Percentiles rank a stretch among this genome's conserved stretches.
Conservation (phyloP, 2,888 invertebrate species). For the Agonum fuliginosum region DNA sequence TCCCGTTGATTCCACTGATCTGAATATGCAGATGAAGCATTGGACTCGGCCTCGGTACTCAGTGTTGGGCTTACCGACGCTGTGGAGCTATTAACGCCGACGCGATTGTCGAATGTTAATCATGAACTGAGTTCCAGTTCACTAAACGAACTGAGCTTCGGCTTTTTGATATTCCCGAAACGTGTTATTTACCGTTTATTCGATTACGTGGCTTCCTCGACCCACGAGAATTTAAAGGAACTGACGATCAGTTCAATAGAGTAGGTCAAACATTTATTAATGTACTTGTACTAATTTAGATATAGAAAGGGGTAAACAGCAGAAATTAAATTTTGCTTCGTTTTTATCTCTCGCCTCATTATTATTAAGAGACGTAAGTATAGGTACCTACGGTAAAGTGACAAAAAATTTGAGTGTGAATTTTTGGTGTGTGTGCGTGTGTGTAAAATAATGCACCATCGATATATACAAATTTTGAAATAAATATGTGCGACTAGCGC, state of each 20-base stretch:
- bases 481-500: no score
- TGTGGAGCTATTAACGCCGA: constrained; percentile 40
- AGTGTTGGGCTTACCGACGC: no score
- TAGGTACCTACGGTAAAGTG: no score
- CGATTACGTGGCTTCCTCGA: constrained; percentile 5
- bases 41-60: no score
- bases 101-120: constrained; percentile 53
- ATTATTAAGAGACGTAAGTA: no score
- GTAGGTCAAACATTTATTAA: not conserved
- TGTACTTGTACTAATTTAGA: not conserved
- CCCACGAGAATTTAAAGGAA: not conserved
- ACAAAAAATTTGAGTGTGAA: no score
- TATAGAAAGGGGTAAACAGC: not conserved
- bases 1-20: constrained; percentile 65
- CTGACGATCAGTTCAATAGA: not conserved
- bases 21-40: constrained; percentile 70
- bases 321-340: no score
- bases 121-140: not conserved
- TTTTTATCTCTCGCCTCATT: no score
- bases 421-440: no score
- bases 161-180: constrained; percentile 37
- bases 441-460: no score
- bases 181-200: constrained; percentile 33
- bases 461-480: no score
- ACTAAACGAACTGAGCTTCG: no score